Evolutionary conservation across 2,888 invertebrate species (phyloP).

Genomic region (Plebejus argus): DNA sequence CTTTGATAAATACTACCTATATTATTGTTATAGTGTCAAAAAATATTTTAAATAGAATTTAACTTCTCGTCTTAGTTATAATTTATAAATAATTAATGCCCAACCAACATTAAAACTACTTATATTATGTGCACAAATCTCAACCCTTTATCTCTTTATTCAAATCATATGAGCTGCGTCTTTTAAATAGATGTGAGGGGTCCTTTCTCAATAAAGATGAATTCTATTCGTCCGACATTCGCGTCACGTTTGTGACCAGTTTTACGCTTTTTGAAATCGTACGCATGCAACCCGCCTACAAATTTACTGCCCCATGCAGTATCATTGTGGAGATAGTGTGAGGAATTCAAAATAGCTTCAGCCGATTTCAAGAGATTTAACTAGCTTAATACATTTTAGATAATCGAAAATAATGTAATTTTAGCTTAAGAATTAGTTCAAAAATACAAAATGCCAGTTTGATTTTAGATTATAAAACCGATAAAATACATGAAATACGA

Average conservation of each 20-base stretch:
- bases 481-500: slow-evolving; percentile 13
- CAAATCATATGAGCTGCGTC: slow-evolving; percentile 9
- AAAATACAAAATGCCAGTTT: not conserved
- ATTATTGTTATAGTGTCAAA: not conserved
- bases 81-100: no score
- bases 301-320: slow-evolving; percentile 7
- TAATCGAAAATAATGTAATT: not conserved
- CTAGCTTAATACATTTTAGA: not conserved
- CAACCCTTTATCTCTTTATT: slow-evolving; percentile 11
- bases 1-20: not conserved
- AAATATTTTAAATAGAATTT: not conserved
- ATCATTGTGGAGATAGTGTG: slow-evolving; percentile 1
- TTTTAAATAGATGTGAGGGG: slow-evolving; percentile 15
- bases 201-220: slow-evolving; percentile 10
- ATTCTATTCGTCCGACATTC: slow-evolving; percentile 5
- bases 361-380: not conserved
- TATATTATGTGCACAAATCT: not conserved
- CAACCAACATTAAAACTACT: not conserved
- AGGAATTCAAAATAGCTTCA: slow-evolving; percentile 10
- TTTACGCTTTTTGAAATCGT: slow-evolving; percentile 27
- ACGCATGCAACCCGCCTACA: slow-evolving; percentile 1
- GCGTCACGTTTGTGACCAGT: slow-evolving; percentile 27
- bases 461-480: not conserved
- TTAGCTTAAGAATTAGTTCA: not conserved
- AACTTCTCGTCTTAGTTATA: not conserved